A percentile compares a stretch with the other conserved stretches of the same genome.
These are phyloP conservation scores for Diaperis boleti DNA, from an alignment of 2,888 invertebrate species.

Conservation along the genomic window DNA sequence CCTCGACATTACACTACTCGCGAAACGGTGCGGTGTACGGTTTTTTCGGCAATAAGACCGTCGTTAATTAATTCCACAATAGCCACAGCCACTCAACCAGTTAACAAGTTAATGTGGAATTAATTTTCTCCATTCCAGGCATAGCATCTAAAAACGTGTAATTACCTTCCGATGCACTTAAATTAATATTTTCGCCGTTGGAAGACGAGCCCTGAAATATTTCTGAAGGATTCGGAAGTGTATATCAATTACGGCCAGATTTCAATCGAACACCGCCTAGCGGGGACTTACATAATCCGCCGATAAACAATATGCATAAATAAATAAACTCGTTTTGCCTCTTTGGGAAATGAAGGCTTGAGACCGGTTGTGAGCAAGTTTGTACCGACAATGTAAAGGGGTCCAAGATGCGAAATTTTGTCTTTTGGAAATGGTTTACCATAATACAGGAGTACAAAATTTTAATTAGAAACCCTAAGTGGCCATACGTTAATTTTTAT, in stretches of 20 bases:
- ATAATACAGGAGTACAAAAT: no score
- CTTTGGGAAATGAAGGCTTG: constrained; percentile 21
- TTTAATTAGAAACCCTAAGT: no score
- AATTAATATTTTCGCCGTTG: constrained; percentile 8
- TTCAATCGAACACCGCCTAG: constrained; percentile 1
- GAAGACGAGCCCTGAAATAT: background rate
- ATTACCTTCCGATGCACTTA: background rate
- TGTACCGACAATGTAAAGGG: background rate
- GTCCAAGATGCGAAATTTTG: no score
- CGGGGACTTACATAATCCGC: constrained; percentile 22
- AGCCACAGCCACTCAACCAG: background rate
- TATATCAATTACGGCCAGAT: background rate
- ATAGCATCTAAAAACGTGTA: background rate
- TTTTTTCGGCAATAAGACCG: no score
- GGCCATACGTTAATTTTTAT: no score
- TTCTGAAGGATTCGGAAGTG: constrained; percentile 18
- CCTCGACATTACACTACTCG: background rate
- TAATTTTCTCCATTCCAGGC: background rate
- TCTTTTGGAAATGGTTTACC: no score
- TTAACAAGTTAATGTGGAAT: background rate
- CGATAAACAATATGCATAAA: constrained; percentile 31
- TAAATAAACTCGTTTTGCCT: constrained; percentile 31
- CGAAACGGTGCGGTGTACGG: background rate
- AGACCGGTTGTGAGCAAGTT: background rate
- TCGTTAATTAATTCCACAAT: background rate